Conservation (phyloP, 2,888 invertebrate genomes). For the Xestobium rufovillosum region DNA sequence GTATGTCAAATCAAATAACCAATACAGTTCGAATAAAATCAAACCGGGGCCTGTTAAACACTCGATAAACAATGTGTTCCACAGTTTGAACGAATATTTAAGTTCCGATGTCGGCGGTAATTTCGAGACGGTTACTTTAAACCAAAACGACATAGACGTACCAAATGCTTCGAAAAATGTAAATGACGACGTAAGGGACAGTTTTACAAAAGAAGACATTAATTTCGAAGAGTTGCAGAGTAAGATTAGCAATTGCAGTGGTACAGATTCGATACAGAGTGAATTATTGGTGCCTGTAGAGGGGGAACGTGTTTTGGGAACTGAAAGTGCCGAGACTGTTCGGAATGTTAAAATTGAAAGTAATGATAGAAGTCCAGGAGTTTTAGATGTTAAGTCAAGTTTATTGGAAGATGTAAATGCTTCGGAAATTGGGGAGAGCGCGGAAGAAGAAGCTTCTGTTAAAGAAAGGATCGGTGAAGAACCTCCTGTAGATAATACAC, state of each 20-base stretch:
- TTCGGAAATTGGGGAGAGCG: too few species aligned
- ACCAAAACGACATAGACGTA: conserved; percentile 7
- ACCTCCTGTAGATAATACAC: conserved; percentile 7
- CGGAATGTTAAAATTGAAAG: too few species aligned
- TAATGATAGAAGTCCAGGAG: too few species aligned
- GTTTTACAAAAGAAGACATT: not conserved
- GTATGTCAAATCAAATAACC: conserved; percentile 20
- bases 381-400: too few species aligned
- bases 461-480: not conserved
- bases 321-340: conserved; percentile 1
- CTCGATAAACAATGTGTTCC: conserved; percentile 55
- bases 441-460: too few species aligned
- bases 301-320: not conserved
- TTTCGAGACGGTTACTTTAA: not conserved
- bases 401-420: too few species aligned
- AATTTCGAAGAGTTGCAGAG: conserved; percentile 1
- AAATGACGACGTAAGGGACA: conserved; percentile 5
- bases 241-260: conserved; percentile 2
- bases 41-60: conserved; percentile 33
- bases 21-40: conserved; percentile 12
- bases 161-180: not conserved
- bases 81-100: conserved; percentile 56
- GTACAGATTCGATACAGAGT: conserved; percentile 5
- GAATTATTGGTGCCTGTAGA: not conserved
- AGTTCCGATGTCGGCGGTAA: conserved; percentile 38